Percentiles rank a stretch among this genome's conserved stretches.
Evolutionary conservation across 2,888 invertebrate species (phyloP).

Genomic region (Drosophila recens): DNA sequence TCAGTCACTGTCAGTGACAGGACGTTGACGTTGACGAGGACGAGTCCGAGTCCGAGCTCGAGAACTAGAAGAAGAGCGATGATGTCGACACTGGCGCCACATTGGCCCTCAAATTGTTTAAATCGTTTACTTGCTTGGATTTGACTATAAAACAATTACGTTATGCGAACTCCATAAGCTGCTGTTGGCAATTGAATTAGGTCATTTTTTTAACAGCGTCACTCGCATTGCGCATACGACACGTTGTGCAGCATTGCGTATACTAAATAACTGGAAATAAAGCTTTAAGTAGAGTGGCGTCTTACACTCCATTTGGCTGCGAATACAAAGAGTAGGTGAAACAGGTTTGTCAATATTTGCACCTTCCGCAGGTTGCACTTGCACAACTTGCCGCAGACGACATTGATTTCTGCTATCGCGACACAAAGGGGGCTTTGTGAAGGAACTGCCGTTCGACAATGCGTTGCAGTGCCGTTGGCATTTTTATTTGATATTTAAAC

Average conservation of each 20-base stretch:
- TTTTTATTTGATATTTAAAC: conserved; percentile 71
- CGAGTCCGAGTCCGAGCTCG: background rate
- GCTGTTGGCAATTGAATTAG: conserved; percentile 8
- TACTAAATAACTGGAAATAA: conserved; percentile 19
- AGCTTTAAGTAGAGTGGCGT: background rate
- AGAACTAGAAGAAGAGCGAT: background rate
- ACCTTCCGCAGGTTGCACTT: conserved; percentile 39
- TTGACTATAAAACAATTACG: conserved; percentile 30
- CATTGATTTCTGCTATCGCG: conserved; percentile 75
- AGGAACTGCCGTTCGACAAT: conserved; percentile 11
- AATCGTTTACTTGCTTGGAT: conserved; percentile 30
- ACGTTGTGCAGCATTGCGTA: conserved; percentile 30
- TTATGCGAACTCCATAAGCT: background rate
- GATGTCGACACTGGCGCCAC: conserved; percentile 36
- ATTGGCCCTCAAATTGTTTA: conserved; percentile 43
- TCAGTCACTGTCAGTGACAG: conserved; percentile 59
- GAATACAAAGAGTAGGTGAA: conserved; percentile 23
- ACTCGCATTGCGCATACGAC: conserved; percentile 35
- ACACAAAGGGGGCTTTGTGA: background rate
- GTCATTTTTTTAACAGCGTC: conserved; percentile 5
- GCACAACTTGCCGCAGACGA: conserved; percentile 44
- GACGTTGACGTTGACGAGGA: conserved; percentile 1
- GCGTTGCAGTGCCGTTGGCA: conserved; percentile 48
- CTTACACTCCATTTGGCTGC: conserved; percentile 6
- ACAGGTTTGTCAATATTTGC: conserved; percentile 57